phyloP scores from a whole-genome alignment of 1,140 invertebrate genomes.

The Drosophila ercepeae region DNA sequence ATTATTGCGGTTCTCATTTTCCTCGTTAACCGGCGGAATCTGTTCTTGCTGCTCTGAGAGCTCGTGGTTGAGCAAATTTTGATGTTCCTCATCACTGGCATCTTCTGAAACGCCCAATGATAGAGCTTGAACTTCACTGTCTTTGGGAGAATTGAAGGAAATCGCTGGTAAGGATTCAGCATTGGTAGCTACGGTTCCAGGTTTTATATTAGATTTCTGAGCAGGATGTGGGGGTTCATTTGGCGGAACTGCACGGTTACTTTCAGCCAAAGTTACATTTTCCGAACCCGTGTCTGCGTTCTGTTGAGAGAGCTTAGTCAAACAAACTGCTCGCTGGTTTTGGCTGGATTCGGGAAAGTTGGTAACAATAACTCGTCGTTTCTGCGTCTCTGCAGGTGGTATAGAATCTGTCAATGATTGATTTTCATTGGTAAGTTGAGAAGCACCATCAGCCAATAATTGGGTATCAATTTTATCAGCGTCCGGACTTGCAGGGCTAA shows the following conservation, averaged over 20 bases:
- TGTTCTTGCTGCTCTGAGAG: slow-evolving; percentile 35
- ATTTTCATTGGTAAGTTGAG: not conserved
- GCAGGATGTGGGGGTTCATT: not conserved
- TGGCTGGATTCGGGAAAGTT: not conserved
- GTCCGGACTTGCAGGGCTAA: too few relatives aligned
- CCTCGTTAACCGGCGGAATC: slow-evolving; percentile 42
- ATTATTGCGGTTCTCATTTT: slow-evolving; percentile 77
- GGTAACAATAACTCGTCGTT: not conserved
- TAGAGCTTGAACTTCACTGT: slow-evolving; percentile 43
- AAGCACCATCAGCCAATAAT: not conserved
- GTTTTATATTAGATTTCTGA: not conserved
- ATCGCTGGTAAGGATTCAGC: slow-evolving; percentile 9
- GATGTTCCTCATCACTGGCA: slow-evolving; percentile 68
- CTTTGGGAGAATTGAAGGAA: slow-evolving; percentile 44
- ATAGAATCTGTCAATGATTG: not conserved
- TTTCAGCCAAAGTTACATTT: too few relatives aligned
- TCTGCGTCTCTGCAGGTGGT: not conserved
- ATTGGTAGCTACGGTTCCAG: not conserved
- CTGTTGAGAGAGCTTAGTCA: too few relatives aligned
- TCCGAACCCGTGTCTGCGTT: too few relatives aligned
- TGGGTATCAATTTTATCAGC: not conserved
- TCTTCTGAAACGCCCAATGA: slow-evolving; percentile 13
- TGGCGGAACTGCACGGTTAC: too few relatives aligned
- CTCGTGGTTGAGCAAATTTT: slow-evolving; percentile 75
- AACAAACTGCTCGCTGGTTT: not conserved